A percentile compares a stretch with the other conserved stretches of the same genome.
Conservation (phyloP, 2,797 vertebrate species). For the Danio kyathit region DNA sequence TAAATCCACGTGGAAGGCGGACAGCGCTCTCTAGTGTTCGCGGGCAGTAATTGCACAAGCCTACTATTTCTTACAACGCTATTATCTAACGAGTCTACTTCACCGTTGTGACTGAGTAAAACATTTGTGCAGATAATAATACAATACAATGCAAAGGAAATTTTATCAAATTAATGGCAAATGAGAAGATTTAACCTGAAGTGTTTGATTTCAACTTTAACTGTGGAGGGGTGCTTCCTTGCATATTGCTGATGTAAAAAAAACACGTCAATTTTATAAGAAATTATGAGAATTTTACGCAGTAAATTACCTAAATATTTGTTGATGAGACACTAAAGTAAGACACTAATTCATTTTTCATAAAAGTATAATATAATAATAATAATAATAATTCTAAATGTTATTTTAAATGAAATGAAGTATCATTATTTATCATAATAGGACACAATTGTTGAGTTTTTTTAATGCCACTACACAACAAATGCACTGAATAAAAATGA, state of each 20-base stretch:
- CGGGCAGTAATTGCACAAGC: neutral
- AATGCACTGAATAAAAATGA: too few species aligned
- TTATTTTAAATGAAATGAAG: too few species aligned
- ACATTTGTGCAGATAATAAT: neutral
- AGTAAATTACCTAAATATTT: neutral
- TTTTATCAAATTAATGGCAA: neutral
- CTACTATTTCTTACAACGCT: too few species aligned
- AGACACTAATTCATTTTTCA: too few species aligned
- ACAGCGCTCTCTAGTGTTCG: constrained; percentile 65
- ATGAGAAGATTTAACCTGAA: neutral
- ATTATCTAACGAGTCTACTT: too few species aligned
- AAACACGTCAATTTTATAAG: neutral
- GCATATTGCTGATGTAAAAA: too few species aligned
- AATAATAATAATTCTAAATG: too few species aligned
- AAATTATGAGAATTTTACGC: neutral
- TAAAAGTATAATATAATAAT: too few species aligned
- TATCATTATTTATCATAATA: too few species aligned
- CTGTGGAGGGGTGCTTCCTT: too few species aligned
- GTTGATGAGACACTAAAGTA: neutral
- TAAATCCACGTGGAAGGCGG: neutral
- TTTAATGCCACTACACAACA: too few species aligned
- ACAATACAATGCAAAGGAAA: neutral
- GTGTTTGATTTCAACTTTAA: neutral
- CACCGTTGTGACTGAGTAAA: neutral
- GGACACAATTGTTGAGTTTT: too few species aligned